Base-by-base conservation (phyloP, 2,797 vertebrate species). In the Coluber constrictor region DNA sequence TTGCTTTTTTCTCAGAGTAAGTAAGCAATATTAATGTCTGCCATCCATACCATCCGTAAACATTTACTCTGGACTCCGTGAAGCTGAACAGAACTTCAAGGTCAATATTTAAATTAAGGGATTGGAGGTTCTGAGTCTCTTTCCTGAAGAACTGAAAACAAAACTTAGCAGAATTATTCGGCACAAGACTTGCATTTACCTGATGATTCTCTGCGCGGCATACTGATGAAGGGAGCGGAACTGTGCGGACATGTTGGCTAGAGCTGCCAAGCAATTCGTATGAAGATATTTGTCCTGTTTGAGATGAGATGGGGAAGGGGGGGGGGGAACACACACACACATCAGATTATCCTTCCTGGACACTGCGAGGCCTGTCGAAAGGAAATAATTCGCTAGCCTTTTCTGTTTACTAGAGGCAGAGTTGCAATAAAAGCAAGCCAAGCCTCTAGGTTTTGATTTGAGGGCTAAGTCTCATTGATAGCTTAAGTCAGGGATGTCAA, bases 181-280 rank as follows among this genome's bases (percentile, higher is more conserved):
- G 91, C 51, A 74, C 59, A 90, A 90, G 63, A 32, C 60, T 91
- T 27, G 0, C 94, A 93, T 95, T 97, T 97, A 99, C 99, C 99
- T 99, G 98, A 99, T 99, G 96, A 99, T 99, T 95, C 99, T 98
- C 97, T 99, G 99, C 83, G 99, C 99, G 3, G 99, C 99, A 0
- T 99, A 99, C 97, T 99, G 99, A 95, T 99, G 99, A 63, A 99
- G 98, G 0, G 98, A 98, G 87, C 99, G 98, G 95, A 99, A 99
- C 98, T 99, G 99, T 1, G 98, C 98, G 0, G 99, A 99, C 99
- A 99, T 99, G 95, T 99, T 99, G 66, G 99, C 99, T 63, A 99
- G 98, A 6, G 99, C 99, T 87, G 99, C 99, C 96, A 99, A 96
- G 96, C 99, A 99, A 95, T 99, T 99, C 70, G 99, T 99, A 94